Evolutionary conservation across 2,888 invertebrate species (phyloP), one percentile per base, ranked within the genome.

Genomic region (Crematogaster levior): DNA sequence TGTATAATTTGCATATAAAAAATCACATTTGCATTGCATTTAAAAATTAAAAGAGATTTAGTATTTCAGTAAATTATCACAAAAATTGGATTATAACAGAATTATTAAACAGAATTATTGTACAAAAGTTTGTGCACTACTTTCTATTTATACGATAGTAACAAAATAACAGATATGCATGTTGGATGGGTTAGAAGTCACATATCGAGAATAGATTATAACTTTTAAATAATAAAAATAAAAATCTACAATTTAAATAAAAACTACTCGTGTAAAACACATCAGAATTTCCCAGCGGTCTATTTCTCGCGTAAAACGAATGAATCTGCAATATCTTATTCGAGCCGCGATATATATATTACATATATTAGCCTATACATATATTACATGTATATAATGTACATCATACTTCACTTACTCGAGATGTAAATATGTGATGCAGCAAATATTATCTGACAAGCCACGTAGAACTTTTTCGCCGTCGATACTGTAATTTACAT

Each of bases 391-490:
- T 7, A 51, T 40, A 21, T n/a, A 37, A 40, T 24, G 24, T 63
- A 18, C 18, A 63, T 34, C 24, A 3, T 51, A 15, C 21, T 27
- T 53, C 65, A 34, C 43, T 43, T 43, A n/a, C 56, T 56, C 56
- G 43, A 68, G 43, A 56, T 68, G 77, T 77, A 68, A 77, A 68
- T 77, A 68, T 56, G 34, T 56, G 56, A 68, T 24, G 15, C 34
- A 18, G 77, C 75, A 65, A 75, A 77, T 68, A 56, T 66, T 56
- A 66, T 56, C 21, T 77, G 77, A 77, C 68, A 77, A 77, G 75
- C 65, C 65, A 65, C 12, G 68, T 68, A 77, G 21, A 77, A 43
- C 53, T 77, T 68, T 68, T 68, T 56, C 56, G 6, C 18, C 34
- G 56, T 68, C 27, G 68, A 56, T 56, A 24, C 15, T 24, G 43